Conservation (phyloP, 2,797 vertebrate species). For the Echeneis naucrates region DNA sequence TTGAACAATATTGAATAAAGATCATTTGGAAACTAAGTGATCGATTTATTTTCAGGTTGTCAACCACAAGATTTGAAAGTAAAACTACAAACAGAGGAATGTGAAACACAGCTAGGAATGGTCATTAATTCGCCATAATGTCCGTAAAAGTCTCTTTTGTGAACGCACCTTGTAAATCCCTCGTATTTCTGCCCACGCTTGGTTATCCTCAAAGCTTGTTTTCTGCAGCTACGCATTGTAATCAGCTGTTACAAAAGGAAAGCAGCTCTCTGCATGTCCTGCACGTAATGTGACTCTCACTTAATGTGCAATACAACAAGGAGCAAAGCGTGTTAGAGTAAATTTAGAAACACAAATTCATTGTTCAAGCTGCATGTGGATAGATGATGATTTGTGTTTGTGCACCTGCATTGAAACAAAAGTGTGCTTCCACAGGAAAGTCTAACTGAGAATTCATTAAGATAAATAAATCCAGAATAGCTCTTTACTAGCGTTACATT, state of each 20-base stretch:
- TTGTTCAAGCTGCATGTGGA: background rate
- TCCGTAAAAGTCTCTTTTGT: constrained; percentile 4
- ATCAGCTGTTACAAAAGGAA: constrained; percentile 52
- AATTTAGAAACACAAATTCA: background rate
- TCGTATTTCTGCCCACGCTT: background rate
- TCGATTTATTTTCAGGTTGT: background rate
- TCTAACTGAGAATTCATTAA: background rate
- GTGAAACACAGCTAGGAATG: background rate
- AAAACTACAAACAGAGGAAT: background rate
- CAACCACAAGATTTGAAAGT: background rate
- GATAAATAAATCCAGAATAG: background rate
- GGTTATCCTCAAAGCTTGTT: constrained; percentile 34
- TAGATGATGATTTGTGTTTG: background rate
- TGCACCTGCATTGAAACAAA: background rate
- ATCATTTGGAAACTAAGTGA: background rate
- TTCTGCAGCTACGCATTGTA: constrained; percentile 36
- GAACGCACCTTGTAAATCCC: constrained; percentile 2
- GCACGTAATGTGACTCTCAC: constrained; percentile 61
- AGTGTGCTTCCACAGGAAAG: background rate
- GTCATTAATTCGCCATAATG: background rate
- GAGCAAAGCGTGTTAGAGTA: constrained; percentile 16
- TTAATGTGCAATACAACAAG: constrained; percentile 34
- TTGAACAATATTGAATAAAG: background rate
- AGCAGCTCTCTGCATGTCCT: constrained; percentile 63
- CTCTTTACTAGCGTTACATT: background rate